Percentiles rank a stretch among this genome's conserved stretches.
Evolutionary conservation across 2,888 invertebrate species (phyloP).

Genomic region (Fabriciana adippe): DNA sequence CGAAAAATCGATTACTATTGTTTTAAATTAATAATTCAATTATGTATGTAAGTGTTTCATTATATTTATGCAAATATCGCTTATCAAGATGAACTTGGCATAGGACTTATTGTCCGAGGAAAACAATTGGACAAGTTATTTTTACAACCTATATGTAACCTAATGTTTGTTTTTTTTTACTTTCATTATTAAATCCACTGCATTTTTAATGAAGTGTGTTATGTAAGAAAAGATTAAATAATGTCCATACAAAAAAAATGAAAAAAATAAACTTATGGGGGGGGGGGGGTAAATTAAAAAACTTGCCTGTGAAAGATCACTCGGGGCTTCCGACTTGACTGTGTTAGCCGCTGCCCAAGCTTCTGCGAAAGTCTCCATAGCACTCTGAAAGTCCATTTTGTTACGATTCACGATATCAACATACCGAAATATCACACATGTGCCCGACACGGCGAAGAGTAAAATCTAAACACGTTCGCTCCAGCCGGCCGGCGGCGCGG

Average conservation of each 20-base stretch:
- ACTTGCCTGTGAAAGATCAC: slow-evolving; percentile 86
- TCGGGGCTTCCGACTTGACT: slow-evolving; percentile 84
- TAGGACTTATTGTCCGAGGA: slow-evolving; percentile 49
- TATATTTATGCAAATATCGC: slow-evolving; percentile 55
- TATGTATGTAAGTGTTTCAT: slow-evolving; percentile 48
- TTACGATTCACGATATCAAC: slow-evolving; percentile 75
- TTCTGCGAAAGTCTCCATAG: slow-evolving; percentile 98
- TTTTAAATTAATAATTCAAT: slow-evolving; percentile 46
- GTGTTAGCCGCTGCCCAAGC: slow-evolving; percentile 95
- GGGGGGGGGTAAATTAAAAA: slow-evolving; percentile 30
- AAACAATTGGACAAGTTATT: slow-evolving; percentile 42
- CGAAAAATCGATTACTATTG: slow-evolving; percentile 47
- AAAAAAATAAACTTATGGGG: slow-evolving; percentile 7
- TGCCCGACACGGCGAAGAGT: slow-evolving; percentile 57
- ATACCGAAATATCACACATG: slow-evolving; percentile 77
- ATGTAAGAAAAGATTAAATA: background rate
- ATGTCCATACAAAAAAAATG: slow-evolving; percentile 25
- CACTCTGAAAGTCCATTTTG: slow-evolving; percentile 98
- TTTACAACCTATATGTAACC: slow-evolving; percentile 6
- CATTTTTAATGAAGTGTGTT: background rate
- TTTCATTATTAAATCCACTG: background rate
- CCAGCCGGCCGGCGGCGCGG: slow-evolving; percentile 84
- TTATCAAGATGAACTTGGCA: slow-evolving; percentile 58
- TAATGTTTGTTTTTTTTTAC: slow-evolving; percentile 14
- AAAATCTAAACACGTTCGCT: slow-evolving; percentile 61